phyloP scores from a whole-genome alignment of 2,797 vertebrate species.

The Epinephelus malabaricus region DNA sequence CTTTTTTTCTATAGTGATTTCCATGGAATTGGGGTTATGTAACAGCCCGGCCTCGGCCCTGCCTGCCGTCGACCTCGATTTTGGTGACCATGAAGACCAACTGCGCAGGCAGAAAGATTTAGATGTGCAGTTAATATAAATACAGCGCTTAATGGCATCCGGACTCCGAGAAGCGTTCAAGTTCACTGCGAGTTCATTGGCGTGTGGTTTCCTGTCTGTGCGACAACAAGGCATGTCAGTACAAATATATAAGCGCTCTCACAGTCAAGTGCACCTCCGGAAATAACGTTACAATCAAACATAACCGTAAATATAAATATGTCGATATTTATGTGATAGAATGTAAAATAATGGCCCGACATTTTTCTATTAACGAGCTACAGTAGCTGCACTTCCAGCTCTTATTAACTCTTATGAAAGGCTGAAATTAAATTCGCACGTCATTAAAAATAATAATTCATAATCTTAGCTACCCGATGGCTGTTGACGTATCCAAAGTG shows the following conservation, averaged over 20 bases:
- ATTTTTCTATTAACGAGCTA: background rate
- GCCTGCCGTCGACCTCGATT: background rate
- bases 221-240: background rate
- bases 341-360: background rate
- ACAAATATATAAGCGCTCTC: accelerated
- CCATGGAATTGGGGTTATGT: constrained; percentile 8
- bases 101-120: background rate
- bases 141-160: background rate
- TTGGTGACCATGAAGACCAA: background rate
- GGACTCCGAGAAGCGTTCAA: background rate
- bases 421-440: too few species aligned
- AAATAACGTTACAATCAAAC: too few species aligned
- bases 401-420: background rate
- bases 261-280: background rate
- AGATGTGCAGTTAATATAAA: background rate
- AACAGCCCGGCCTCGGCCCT: constrained; percentile 20
- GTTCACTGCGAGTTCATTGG: background rate
- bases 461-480: too few species aligned
- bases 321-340: background rate
- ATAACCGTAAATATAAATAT: accelerated
- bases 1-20: background rate
- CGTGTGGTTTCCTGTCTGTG: background rate
- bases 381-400: too few species aligned
- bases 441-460: background rate
- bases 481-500: accelerated